These are phyloP conservation scores for Dynastes maya DNA, from an alignment of 2,888 invertebrate genomes.

Conservation along the genomic window DNA sequence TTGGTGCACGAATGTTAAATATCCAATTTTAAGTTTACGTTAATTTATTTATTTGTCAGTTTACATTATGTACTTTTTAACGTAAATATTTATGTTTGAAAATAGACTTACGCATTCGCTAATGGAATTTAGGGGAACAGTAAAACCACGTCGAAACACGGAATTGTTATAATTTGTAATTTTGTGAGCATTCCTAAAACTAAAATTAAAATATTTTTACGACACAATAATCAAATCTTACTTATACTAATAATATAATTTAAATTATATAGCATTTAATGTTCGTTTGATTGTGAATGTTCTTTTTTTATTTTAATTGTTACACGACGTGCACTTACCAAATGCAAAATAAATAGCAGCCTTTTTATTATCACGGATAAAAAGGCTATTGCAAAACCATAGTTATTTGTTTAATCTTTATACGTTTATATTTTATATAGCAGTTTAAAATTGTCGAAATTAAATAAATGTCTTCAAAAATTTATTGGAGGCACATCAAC, in stretches of 20 bases:
- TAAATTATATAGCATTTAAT: background rate
- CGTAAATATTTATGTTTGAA: slow-evolving; percentile 44
- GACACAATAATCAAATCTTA: too few relatives aligned
- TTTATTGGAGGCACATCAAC: too few relatives aligned
- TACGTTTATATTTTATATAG: background rate
- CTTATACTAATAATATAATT: too few relatives aligned
- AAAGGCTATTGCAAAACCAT: background rate
- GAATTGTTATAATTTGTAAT: slow-evolving; percentile 3
- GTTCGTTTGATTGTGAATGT: background rate
- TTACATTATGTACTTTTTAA: slow-evolving; percentile 43
- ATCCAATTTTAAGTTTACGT: slow-evolving; percentile 42
- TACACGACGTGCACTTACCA: background rate
- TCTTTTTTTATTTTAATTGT: background rate
- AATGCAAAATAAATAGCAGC: background rate
- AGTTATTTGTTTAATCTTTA: background rate
- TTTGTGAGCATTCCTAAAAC: background rate
- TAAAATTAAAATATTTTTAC: too few relatives aligned
- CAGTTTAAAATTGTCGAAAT: background rate
- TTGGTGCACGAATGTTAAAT: slow-evolving; percentile 39
- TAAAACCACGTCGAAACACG: background rate
- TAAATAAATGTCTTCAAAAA: too few relatives aligned
- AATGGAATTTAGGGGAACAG: slow-evolving; percentile 29
- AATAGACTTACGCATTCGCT: slow-evolving; percentile 38
- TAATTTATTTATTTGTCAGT: slow-evolving; percentile 45
- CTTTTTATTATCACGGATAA: background rate